A percentile compares a stretch with the other conserved stretches of the same genome.
phyloP scores from a whole-genome alignment of 2,888 invertebrate species.

The Xanthorhoe designata region DNA sequence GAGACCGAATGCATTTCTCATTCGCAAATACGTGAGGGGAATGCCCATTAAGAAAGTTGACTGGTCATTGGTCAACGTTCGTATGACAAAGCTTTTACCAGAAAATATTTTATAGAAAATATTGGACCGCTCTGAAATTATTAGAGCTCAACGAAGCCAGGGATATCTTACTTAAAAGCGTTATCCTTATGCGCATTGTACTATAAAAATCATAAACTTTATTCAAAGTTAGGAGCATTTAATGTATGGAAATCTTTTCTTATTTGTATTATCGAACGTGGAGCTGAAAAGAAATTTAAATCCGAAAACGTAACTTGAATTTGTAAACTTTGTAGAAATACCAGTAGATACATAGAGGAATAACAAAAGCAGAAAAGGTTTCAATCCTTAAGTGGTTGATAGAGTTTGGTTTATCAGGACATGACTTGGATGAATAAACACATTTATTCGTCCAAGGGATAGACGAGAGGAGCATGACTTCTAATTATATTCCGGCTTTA shows the following conservation, averaged over 20 bases:
- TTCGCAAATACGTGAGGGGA: slow-evolving; percentile 57
- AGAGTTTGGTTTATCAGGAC: too few relatives aligned
- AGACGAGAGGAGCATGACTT: too few relatives aligned
- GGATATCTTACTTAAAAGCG: slow-evolving; percentile 7
- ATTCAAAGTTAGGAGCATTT: background rate
- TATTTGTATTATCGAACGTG: background rate
- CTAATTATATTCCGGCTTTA: too few relatives aligned
- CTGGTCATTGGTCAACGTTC: slow-evolving; percentile 56
- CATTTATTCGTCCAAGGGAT: too few relatives aligned
- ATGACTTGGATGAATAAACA: too few relatives aligned
- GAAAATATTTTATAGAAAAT: slow-evolving; percentile 56
- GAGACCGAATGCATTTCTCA: slow-evolving; percentile 55
- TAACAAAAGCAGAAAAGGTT: too few relatives aligned
- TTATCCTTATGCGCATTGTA: background rate
- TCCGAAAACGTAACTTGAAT: too few relatives aligned
- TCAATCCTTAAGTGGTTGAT: too few relatives aligned
- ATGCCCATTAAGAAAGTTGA: slow-evolving; percentile 49
- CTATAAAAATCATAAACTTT: background rate
- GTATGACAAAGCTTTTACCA: slow-evolving; percentile 53
- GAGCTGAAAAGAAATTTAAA: background rate
- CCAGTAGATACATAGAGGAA: too few relatives aligned
- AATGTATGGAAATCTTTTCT: background rate
- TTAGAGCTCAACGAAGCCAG: slow-evolving; percentile 34
- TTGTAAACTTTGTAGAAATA: too few relatives aligned
- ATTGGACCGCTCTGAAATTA: slow-evolving; percentile 45